Percentiles rank a stretch among this genome's conserved stretches.
These are phyloP conservation scores for Hirtodrosophila cameraria DNA, from an alignment of 2,888 invertebrate species.

Conservation along the genomic window DNA sequence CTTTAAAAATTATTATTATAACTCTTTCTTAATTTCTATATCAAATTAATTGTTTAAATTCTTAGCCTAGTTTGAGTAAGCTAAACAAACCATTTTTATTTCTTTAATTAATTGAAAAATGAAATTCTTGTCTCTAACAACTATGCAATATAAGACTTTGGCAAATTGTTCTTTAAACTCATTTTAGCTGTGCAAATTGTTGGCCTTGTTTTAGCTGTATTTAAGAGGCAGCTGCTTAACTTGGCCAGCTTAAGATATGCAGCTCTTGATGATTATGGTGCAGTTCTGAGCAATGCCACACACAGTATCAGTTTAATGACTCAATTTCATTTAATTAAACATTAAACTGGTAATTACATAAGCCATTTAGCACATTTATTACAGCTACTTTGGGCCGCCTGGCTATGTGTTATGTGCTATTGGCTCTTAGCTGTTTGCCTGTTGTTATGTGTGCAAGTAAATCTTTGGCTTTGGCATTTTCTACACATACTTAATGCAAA, in stretches of 20 bases:
- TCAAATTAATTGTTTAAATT: too few species aligned
- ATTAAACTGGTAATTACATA: constrained; percentile 64
- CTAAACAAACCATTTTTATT: too few species aligned
- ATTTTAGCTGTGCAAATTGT: neutral
- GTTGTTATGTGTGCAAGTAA: neutral
- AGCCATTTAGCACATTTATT: constrained; percentile 67
- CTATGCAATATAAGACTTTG: too few species aligned
- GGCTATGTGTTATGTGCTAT: too few species aligned
- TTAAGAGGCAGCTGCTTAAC: constrained; percentile 6
- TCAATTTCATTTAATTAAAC: constrained; percentile 74
- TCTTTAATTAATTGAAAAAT: too few species aligned
- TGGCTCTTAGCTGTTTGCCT: constrained; percentile 23
- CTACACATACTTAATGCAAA: constrained; percentile 71
- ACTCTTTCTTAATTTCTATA: too few species aligned
- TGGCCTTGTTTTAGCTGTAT: constrained; percentile 16
- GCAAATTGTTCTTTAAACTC: too few species aligned
- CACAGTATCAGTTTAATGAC: constrained; percentile 59
- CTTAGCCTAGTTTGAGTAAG: too few species aligned
- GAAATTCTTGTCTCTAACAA: too few species aligned
- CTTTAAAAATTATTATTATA: too few species aligned
- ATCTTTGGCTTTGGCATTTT: constrained; percentile 33
- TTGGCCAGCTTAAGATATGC: constrained; percentile 21
- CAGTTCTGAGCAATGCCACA: constrained; percentile 29
- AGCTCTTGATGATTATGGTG: neutral
- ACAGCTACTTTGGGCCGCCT: constrained; percentile 36